phyloP scores from a whole-genome alignment of 2,888 invertebrate species.

The Agrochola litura region DNA sequence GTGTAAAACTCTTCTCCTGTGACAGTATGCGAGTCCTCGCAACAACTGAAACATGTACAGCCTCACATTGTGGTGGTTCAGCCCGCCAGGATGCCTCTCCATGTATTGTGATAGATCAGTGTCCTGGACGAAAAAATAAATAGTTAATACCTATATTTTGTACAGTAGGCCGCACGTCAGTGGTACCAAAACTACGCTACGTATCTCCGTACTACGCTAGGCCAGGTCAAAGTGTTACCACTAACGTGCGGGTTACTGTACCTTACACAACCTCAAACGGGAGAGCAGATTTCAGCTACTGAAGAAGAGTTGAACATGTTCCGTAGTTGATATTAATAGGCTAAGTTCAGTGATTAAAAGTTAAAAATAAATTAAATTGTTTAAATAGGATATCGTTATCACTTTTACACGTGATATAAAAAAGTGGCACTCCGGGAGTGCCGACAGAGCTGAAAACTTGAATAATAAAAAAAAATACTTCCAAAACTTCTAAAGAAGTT shows the following conservation, averaged over 20 bases:
- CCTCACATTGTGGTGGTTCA: conserved; percentile 98
- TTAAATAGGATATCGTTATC: no score
- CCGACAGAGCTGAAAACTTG: no score
- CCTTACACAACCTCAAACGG: background rate
- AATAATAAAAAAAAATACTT: no score
- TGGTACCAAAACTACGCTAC: no score
- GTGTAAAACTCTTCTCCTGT: conserved; percentile 98
- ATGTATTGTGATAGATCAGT: conserved; percentile 99
- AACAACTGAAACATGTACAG: conserved; percentile 99
- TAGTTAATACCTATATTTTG: background rate
- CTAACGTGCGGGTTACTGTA: background rate
- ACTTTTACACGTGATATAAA: no score
- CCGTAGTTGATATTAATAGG: background rate
- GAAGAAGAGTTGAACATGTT: background rate
- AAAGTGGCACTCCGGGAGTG: no score
- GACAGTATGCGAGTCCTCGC: conserved; percentile 98
- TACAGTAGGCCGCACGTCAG: background rate
- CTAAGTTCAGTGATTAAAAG: background rate
- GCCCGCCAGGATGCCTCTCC: conserved; percentile 98
- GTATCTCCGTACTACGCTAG: background rate
- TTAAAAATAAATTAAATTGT: no score
- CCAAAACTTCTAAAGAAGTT: no score
- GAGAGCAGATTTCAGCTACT: background rate
- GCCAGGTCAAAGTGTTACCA: background rate
- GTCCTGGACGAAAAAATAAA: conserved; percentile 91